A percentile compares a stretch with the other conserved stretches of the same genome.
phyloP scores from a whole-genome alignment of 2,888 invertebrate genomes.

The Drosophila atripex region DNA sequence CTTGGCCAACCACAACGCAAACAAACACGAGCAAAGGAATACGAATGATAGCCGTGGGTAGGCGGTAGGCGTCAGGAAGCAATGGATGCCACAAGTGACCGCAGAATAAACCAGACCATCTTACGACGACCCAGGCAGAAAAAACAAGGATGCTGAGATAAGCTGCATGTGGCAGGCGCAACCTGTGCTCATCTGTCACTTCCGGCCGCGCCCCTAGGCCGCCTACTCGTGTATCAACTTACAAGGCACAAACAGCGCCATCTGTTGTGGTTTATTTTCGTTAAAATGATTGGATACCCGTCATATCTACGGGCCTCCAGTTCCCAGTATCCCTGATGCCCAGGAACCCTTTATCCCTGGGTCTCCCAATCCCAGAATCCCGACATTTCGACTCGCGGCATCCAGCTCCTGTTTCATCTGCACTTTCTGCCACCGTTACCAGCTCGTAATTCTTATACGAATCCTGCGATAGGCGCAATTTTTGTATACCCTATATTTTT shows the following conservation, averaged over 20 bases:
- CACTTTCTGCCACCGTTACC: constrained; percentile 15
- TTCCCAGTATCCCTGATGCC: constrained; percentile 15
- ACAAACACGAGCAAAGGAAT: constrained; percentile 51
- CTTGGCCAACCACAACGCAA: constrained; percentile 62
- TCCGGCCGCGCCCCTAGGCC: constrained; percentile 31
- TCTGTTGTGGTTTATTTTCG: constrained; percentile 81
- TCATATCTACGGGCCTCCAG: constrained; percentile 63
- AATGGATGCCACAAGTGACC: constrained; percentile 78
- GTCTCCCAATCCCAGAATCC: constrained; percentile 1
- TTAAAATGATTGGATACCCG: constrained; percentile 80
- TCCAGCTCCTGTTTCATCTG: constrained; percentile 9
- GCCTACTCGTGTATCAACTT: constrained; percentile 73
- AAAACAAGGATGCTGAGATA: constrained; percentile 59
- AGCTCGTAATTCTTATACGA: constrained; percentile 51
- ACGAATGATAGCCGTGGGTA: constrained; percentile 1
- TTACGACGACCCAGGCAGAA: constrained; percentile 44
- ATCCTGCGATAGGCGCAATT: constrained; percentile 64
- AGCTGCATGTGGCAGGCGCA: constrained; percentile 63
- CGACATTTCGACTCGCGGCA: constrained; percentile 7
- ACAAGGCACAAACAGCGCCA: constrained; percentile 74
- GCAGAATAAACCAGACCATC: constrained; percentile 72
- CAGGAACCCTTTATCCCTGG: not conserved
- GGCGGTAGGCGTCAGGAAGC: not conserved
- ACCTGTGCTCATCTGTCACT: constrained; percentile 56
- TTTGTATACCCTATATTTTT: constrained; percentile 7